A percentile compares a stretch with the other conserved stretches of the same genome.
Evolutionary conservation across 2,888 invertebrate species (phyloP).

Genomic region (Ophonus ardosiacus): DNA sequence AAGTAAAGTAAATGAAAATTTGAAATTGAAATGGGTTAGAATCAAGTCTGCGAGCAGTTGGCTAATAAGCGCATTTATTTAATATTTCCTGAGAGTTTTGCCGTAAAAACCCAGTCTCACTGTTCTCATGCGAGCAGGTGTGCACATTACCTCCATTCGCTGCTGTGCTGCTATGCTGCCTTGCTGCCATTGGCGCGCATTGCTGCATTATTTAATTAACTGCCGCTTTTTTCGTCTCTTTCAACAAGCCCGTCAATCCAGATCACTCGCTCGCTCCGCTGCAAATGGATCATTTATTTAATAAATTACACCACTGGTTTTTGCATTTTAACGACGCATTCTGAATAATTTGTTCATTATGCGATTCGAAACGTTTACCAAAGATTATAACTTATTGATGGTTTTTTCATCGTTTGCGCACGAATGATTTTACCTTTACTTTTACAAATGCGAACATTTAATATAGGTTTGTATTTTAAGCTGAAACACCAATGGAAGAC

Average conservation of each 20-base stretch:
- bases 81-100: constrained; percentile 43
- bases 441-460: too few species aligned
- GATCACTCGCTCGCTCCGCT: constrained; percentile 18
- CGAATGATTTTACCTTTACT: neutral
- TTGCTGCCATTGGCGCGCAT: constrained; percentile 33
- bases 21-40: neutral
- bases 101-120: constrained; percentile 30
- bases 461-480: too few species aligned
- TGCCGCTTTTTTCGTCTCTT: constrained; percentile 41
- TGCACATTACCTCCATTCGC: constrained; percentile 17
- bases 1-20: neutral
- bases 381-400: constrained; percentile 20
- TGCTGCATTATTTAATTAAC: constrained; percentile 50
- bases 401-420: neutral
- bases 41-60: neutral
- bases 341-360: constrained; percentile 43
- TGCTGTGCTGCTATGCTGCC: neutral
- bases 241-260: constrained; percentile 50
- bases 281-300: constrained; percentile 59
- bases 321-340: constrained; percentile 49
- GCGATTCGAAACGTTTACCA: neutral
- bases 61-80: constrained; percentile 46
- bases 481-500: too few species aligned
- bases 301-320: constrained; percentile 46
- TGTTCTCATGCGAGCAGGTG: constrained; percentile 30